Evolutionary conservation across 2,113 vertebrate species (phyloP).

Genomic region (Cavia aperea): DNA sequence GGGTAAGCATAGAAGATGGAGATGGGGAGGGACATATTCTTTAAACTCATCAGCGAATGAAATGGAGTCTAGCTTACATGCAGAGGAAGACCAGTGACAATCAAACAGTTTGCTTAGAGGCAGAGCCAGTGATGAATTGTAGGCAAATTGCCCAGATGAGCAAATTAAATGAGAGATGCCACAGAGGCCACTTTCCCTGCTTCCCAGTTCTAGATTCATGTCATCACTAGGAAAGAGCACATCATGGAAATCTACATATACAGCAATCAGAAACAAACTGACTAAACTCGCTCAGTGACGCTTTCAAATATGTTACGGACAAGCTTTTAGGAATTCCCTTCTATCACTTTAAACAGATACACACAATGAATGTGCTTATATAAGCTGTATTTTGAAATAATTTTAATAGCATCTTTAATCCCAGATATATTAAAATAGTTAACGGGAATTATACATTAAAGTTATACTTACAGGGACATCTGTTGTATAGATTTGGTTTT

Average conservation of each 20-base stretch:
- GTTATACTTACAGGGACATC: not conserved
- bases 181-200: not conserved
- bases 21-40: not conserved
- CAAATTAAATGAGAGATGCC: not conserved
- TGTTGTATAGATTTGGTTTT: constrained; percentile 27
- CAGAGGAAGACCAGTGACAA: not conserved
- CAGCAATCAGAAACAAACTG: not conserved
- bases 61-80: not conserved
- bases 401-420: not conserved
- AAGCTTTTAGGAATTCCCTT: not conserved
- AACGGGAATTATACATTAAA: constrained; percentile 3
- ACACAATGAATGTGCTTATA: not conserved
- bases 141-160: not conserved
- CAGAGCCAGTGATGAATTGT: not conserved
- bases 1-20: not conserved
- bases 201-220: not conserved
- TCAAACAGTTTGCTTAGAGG: not conserved
- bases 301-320: not conserved
- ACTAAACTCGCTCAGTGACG: not conserved
- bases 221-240: not conserved
- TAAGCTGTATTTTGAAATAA: not conserved
- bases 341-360: not conserved
- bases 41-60: not conserved
- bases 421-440: not conserved
- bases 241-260: not conserved